Evolutionary conservation across 2,888 invertebrate genomes (phyloP), one percentile per base, ranked within the genome.

Genomic region (Phorcus lineatus): DNA sequence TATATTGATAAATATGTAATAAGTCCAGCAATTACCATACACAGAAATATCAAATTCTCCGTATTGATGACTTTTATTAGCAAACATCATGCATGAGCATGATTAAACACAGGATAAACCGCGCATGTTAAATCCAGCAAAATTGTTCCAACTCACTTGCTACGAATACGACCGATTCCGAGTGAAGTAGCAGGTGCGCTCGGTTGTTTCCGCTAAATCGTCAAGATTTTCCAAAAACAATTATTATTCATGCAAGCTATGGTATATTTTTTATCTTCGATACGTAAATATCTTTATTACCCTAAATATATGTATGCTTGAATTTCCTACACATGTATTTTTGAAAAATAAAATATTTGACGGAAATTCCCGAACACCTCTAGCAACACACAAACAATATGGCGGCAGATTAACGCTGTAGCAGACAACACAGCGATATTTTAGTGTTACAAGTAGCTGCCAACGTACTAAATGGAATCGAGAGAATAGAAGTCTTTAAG

Each of bases 381-480:
- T 78, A 78, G 78, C 78, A 78, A 70, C 78, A 47, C 70, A 70
- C 70, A 78, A 78, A 78, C 78, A 78, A 78, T 78, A 78, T 78
- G 78, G 78, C 78, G 67, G 70, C 54, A 24, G 47, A 19, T 53
- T 67, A 40, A 22, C 22, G 40, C 24, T 11, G 62, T 62, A 62
- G 55, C 47, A 55, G 28, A 22, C 57, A 57, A 57, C 53, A 53
- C 52, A 47, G 22, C 36, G 11, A 13, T 47, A 6, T 11, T 47
- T 47, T 47, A 47, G 47, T 47, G 47, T 47, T 11, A 24, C 24
- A 67, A 24, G 36, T 31, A 67, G 36, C n/a, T 31, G 28, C 67
- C 36, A 28, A 36, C 28, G 28, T 28, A 47, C 47, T 47, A 11
- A 47, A 11, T 47, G 47, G 11, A 47, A 47, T 13, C 47, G 11